Base-by-base conservation (phyloP, 1,140 invertebrate genomes). In the Pteromalus puparum region DNA sequence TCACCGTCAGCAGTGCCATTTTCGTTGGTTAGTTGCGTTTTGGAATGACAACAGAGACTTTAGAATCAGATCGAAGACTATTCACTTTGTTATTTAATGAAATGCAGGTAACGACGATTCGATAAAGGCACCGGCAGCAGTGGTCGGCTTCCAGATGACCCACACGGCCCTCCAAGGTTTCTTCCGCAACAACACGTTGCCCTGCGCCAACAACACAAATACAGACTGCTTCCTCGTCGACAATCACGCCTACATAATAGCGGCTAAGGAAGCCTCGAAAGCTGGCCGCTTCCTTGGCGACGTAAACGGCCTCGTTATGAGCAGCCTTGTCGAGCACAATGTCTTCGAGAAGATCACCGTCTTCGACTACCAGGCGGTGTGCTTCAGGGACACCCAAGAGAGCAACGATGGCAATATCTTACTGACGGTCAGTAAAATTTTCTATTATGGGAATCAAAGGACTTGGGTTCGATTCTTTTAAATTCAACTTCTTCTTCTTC, bases 291-390 rank as follows among this genome's bases (percentile, higher is more conserved):
- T 98, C 91, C 98, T 98, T 87, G 98, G 98, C 0, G 96, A 97
- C 90, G 94, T 98, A 67, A 92, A 95, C 77, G 95, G 96, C 28
- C 92, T 92, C 15, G 95, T 98, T 4, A 97, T 98, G 96, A 92
- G 94, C 74, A 95, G 94, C 73, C 92, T 99, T 76, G 95, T 98
- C 0, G 94, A 96, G 75, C 95, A 97, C 48, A 95, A 95, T 26
- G 95, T 98, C 28, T 99, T 96, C 91, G 95, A 95, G 86, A 94
- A 94, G 85, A 95, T 98, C 6, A 94, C 94, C 61, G 95, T 98
- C 68, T 97, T 96, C 85, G 98, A 99, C 92, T 98, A 98, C 92
- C 98, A 98, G 93, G 97, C 96, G 0, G 96, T 98, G 1, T 98
- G 97, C 90, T 97, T 97, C 87, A 93, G 95, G 82, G 94, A 93